Conservation (phyloP, 2,888 invertebrate genomes). For the Parelbella ahira region DNA sequence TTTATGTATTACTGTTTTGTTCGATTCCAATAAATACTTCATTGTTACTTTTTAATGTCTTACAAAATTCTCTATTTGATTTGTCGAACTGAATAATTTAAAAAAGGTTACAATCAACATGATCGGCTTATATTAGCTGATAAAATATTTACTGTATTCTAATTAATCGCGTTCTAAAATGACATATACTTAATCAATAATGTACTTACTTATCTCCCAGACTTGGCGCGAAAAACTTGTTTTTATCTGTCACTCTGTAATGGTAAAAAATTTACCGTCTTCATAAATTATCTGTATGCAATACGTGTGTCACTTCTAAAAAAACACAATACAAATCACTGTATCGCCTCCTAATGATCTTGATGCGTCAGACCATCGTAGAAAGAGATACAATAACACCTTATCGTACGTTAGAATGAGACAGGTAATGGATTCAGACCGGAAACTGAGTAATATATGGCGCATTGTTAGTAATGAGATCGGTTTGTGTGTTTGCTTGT, state of each 20-base stretch:
- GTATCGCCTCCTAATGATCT: constrained; percentile 75
- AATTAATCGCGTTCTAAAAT: no score
- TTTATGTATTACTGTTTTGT: no score
- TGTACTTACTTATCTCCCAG: not conserved
- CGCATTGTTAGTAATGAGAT: constrained; percentile 79
- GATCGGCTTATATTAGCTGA: no score
- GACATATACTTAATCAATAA: no score
- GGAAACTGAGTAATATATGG: constrained; percentile 77
- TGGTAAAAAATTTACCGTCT: constrained; percentile 5
- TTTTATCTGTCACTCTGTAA: constrained; percentile 6
- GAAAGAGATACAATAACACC: constrained; percentile 37
- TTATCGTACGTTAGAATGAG: constrained; percentile 38
- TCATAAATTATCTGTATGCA: constrained; percentile 16
- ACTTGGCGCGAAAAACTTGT: constrained; percentile 9
- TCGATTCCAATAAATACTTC: no score
- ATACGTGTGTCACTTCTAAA: constrained; percentile 16
- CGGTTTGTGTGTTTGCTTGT: constrained; percentile 61
- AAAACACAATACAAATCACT: constrained; percentile 64
- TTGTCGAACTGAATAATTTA: no score
- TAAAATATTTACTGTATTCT: no score
- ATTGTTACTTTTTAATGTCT: no score
- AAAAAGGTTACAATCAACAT: no score
- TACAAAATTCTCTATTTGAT: no score
- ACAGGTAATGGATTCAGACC: constrained; percentile 55
- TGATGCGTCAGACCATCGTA: constrained; percentile 59